Conservation (phyloP, 2,113 vertebrate species). For the Phylloscopus trochiloides region DNA sequence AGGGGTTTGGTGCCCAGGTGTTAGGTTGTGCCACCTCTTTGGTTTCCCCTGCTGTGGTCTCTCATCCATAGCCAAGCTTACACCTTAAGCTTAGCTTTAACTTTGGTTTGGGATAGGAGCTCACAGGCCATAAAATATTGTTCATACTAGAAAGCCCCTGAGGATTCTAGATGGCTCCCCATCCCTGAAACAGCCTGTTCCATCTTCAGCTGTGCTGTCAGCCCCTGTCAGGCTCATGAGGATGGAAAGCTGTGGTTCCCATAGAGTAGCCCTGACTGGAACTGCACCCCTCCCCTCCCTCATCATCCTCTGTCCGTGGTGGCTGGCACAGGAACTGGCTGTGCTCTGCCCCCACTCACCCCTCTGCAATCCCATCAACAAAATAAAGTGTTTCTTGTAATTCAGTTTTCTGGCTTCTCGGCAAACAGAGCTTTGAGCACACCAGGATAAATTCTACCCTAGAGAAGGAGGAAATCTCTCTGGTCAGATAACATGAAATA, state of each 20-base stretch:
- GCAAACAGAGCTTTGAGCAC: background rate
- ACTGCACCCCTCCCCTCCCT: background rate
- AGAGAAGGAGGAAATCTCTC: background rate
- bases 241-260: background rate
- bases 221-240: background rate
- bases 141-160: background rate
- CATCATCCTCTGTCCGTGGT: fast-evolving
- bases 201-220: background rate
- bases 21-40: background rate
- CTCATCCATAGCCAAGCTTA: background rate
- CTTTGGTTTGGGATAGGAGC: background rate
- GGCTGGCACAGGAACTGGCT: background rate
- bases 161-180: background rate
- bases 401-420: background rate
- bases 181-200: background rate
- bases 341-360: background rate
- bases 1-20: background rate
- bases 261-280: background rate
- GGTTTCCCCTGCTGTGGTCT: background rate
- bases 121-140: background rate
- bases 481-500: background rate
- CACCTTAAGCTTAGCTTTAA: background rate
- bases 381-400: background rate
- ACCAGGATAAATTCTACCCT: background rate
- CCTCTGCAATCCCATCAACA: background rate